phyloP scores from a whole-genome alignment of 2,797 vertebrate genomes.

The Parauchenoglanis ngamensis region DNA sequence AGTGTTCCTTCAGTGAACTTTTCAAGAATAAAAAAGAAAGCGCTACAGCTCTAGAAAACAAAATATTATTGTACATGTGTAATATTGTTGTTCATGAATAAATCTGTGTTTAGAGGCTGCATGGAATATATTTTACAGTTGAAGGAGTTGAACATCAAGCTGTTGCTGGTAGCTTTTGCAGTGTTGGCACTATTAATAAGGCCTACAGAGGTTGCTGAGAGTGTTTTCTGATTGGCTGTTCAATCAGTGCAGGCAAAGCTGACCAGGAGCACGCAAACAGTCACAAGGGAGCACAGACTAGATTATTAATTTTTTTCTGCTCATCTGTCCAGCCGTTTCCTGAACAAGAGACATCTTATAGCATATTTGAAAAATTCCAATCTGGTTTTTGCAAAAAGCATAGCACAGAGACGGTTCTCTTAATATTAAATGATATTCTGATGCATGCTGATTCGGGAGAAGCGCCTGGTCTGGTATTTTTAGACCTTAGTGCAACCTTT shows the following conservation, averaged over 20 bases:
- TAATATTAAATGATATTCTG: too few species aligned
- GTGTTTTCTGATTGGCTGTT: too few species aligned
- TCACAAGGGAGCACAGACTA: not conserved
- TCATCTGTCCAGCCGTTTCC: not conserved
- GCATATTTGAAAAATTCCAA: not conserved
- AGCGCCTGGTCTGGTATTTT: not conserved
- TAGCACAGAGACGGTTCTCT: not conserved
- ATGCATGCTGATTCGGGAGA: not conserved
- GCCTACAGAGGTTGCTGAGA: not conserved
- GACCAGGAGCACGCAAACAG: too few species aligned
- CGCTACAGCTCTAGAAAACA: not conserved
- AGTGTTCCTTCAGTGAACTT: not conserved
- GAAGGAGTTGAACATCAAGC: not conserved
- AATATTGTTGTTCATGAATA: not conserved
- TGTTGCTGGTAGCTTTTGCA: not conserved
- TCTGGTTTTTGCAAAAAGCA: not conserved
- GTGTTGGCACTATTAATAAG: not conserved
- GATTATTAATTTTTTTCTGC: not conserved
- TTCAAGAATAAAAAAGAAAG: not conserved
- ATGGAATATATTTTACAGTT: not conserved
- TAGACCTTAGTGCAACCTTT: not conserved
- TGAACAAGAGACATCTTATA: too few species aligned
- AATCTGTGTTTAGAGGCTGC: not conserved
- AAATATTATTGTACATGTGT: not conserved
- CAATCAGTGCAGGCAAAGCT: not conserved